Percentiles rank a stretch among this genome's conserved stretches.
Conservation (phyloP, 2,113 vertebrate species). For the Geothlypis trichas region DNA sequence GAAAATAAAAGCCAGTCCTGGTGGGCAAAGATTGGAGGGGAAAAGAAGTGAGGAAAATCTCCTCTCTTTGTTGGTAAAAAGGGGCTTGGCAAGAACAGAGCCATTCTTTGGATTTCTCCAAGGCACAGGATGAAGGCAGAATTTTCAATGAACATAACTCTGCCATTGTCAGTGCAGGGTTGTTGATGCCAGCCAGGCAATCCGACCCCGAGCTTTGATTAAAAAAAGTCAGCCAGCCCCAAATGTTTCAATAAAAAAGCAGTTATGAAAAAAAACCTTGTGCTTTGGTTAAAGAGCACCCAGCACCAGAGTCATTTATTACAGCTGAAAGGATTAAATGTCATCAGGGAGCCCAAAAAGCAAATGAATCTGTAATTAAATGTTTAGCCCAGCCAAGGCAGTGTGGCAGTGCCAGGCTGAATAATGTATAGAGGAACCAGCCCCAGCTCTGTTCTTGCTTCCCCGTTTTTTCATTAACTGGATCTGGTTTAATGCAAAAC, state of each 20-base stretch:
- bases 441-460: not conserved
- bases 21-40: not conserved
- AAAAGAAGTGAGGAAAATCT: not conserved
- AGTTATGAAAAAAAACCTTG: not conserved
- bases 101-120: conserved; percentile 24
- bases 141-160: conserved; percentile 41
- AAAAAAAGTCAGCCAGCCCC: conserved; percentile 20
- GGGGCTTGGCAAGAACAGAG: conserved; percentile 19
- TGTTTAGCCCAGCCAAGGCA: conserved; percentile 49
- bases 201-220: conserved; percentile 39
- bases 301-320: conserved; percentile 23
- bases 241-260: conserved; percentile 47
- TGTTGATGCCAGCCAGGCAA: conserved; percentile 42
- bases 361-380: conserved; percentile 59
- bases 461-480: not conserved
- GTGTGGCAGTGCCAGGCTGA: conserved; percentile 40
- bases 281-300: conserved; percentile 52
- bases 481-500: not conserved
- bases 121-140: conserved; percentile 31
- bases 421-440: conserved; percentile 38
- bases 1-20: conserved; percentile 19
- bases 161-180: conserved; percentile 7
- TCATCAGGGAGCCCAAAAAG: conserved; percentile 51
- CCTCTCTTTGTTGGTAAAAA: not conserved
- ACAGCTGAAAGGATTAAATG: conserved; percentile 60